Base-by-base conservation (phyloP, 1,140 invertebrate genomes). In the Venustaconcha ellipsiformis region DNA sequence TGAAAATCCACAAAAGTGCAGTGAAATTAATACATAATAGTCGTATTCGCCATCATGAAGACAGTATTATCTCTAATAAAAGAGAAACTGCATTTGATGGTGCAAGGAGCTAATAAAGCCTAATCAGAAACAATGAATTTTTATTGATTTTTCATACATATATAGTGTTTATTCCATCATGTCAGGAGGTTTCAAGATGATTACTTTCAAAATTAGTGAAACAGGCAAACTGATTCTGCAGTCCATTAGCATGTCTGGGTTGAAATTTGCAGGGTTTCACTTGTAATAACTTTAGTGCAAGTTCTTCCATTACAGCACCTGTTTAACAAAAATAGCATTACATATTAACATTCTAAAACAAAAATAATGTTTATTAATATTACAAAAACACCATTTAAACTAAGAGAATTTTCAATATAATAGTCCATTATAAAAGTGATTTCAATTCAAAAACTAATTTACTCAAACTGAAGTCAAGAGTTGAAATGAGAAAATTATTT, bases 201-300 rank as follows among this genome's bases (percentile, higher is more conserved):
- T 65, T 15, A 78, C 83, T 82, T n/a, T 94, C 89, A 91, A 95
- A 98, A 92, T 98, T 98, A 30, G 95, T 92, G 91, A 93, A 98
- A 92, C 96, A 97, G 60, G 91, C 93, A 91, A 98, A 98, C 89
- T 97, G 95, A 91, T 98, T 98, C 1, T 94, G 95, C 84, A 98
- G 92, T 90, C 97, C 96, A 82, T 95, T 96, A 81, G 93, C 93
- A 90, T 98, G 97, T 70, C 92, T 90, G 4, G 96, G 97, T 84
- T 92, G 86, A 90, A 97, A 98, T 20, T 88, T 85, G 80, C 93
- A 94, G 56, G 76, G 79, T 85, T 92, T 92, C 5, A 95, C 86
- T 72, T 92, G 87, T 37, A 98, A 88, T n/a, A 94, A 84, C 79
- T 91, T 91, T 18, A 91, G 84, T 0, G 94, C 94, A 80, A 93